Evolutionary conservation across 2,797 vertebrate genomes (phyloP), one percentile per base, ranked within the genome.

Genomic region (Podarcis lilfordi): DNA sequence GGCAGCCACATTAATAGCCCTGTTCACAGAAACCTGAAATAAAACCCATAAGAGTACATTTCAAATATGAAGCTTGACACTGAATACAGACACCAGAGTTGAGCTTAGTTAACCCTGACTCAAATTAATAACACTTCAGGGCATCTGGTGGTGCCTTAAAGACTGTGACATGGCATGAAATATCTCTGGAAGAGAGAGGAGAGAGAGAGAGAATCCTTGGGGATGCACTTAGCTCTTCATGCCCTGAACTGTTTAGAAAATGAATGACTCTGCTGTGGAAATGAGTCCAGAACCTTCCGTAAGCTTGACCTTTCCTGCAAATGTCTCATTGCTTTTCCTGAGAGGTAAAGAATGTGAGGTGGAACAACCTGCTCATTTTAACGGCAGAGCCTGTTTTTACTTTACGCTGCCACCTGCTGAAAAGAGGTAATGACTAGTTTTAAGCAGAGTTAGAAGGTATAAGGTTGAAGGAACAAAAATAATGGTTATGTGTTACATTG

Each of bases 401-500:
- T 76, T 87, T 85, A 27, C 37, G 6, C 23, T 77, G 66, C 78
- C 82, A 77, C 72, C 86, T 88, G 89, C 83, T 88, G 74, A 71
- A 88, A 78, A 78, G 66, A 72, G 83, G 43, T 88, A 88, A 91
- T 85, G 50, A 88, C 74, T 88, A 79, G 79, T 88, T 86, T 88
- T 86, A 91, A 88, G 37, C 75, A 43, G 75, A 25, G 50, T 72
- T 83, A 77, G 66, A 79, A 86, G 85, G 71, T 64, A 83, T 78
- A 89, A 80, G 79, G 74, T 64, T 17, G 79, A 37, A 37, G 40
- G 69, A 10, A 27, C 78, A 64, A 19, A 82, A 81, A 80, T 74
- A 80, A 82, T 75, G 80, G 83, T 77, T 85, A 43, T 45, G 23
- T 45, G 59, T 68, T 86, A 71, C 61, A 27, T 59, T 86, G 32